Conservation (phyloP, 2,888 invertebrate species). For the Tuberolachnus salignus region DNA sequence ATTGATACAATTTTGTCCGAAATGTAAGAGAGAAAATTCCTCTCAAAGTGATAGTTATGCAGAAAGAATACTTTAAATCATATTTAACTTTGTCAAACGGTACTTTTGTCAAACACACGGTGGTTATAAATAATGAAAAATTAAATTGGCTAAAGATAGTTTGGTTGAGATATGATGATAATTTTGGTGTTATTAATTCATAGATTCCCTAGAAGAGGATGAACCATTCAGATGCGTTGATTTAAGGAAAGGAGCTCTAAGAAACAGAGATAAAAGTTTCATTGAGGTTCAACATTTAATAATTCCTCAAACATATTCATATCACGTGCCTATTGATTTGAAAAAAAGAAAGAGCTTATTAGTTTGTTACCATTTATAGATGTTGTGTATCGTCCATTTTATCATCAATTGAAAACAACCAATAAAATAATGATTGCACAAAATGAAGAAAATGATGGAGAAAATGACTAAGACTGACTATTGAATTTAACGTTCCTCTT, state of each 20-base stretch:
- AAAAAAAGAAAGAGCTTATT: not conserved
- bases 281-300: not conserved
- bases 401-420: not conserved
- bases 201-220: not conserved
- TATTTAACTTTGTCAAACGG: not conserved
- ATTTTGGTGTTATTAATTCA: not conserved
- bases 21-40: not conserved
- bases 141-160: not conserved
- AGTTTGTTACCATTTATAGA: not conserved
- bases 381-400: not conserved
- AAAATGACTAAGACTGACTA: no score
- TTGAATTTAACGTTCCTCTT: no score
- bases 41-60: not conserved
- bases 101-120: not conserved
- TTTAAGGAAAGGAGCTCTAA: not conserved
- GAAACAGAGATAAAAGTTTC: not conserved
- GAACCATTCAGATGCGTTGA: not conserved
- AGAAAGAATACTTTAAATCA: not conserved
- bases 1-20: not conserved
- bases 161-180: not conserved
- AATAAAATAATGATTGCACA: no score
- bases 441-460: no score
- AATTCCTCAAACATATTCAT: not conserved
- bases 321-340: not conserved
- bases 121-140: not conserved